Base-by-base conservation (phyloP, 2,113 vertebrate species). In the Syngnathus floridae region DNA sequence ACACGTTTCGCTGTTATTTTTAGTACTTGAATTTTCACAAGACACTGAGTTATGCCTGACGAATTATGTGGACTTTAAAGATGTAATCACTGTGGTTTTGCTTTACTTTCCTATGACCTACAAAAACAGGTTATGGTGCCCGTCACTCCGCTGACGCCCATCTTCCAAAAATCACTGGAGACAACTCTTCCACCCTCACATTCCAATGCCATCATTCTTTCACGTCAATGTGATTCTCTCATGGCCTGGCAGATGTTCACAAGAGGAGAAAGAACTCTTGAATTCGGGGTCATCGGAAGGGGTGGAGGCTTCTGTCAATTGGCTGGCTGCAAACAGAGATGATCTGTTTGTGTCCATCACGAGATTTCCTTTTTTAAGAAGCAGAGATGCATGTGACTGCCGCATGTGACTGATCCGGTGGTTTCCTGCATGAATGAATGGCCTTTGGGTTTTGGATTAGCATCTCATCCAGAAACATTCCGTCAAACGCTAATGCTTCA, bases 91-190 rank as follows among this genome's bases (percentile, higher is more conserved):
- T 49, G 65, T 26, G 74, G 81, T 72, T 80, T 63, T 84, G 86
- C 76, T 86, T 83, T 64, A 88, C 75, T 85, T 88, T 80, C 75
- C 71, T 78, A 65, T 83, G 84, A 86, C 84, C 84, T 80, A 75
- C n/a, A 71, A 84, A 86, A 71, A 74, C 52, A 68, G 57, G 57
- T 71, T 74, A 64, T 58, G 22, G 52, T 54, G 64, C 10, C 60
- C 71, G 64, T 67, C 64, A 70, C 49, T 36, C 54, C 63, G 35
- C 70, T 62, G 10, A 1, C 13, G 26, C 54, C 54, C 35, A 71
- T 65, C 43, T 64, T 62, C 64, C 45, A 21, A n/a, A 64, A 71
- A 55, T 37, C 46, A 38, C 56, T 65, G 12, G 38, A 38, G 16
- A 46, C 66, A 36, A 17, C 5, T n/a, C 17, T 31, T 45, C 13